Evolutionary conservation across 2,888 invertebrate genomes (phyloP).

Genomic region (Lucinisca nassula): DNA sequence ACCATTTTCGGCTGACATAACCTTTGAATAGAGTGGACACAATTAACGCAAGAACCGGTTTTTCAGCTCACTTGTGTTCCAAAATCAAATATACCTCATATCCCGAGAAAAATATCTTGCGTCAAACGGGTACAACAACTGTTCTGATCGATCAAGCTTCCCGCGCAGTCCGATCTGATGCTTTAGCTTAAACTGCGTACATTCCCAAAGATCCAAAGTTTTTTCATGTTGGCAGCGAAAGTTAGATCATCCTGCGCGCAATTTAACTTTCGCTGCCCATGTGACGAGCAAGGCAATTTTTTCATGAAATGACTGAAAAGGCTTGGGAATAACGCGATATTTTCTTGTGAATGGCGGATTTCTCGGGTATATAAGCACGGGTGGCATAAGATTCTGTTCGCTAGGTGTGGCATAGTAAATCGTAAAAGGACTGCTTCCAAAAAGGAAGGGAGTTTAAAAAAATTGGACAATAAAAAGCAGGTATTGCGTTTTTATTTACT

Average conservation of each 20-base stretch:
- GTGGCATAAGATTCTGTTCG: background rate
- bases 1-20: background rate
- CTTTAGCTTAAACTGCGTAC: background rate
- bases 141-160: background rate
- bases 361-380: conserved; percentile 3
- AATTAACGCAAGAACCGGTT: background rate
- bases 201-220: background rate
- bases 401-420: background rate
- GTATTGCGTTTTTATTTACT: too few species aligned
- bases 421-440: background rate
- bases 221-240: background rate
- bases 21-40: background rate
- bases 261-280: background rate
- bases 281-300: background rate
- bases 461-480: conserved; percentile 1
- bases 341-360: background rate
- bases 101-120: background rate
- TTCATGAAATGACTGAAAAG: background rate
- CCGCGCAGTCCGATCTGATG: background rate
- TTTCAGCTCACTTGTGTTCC: background rate
- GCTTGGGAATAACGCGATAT: background rate
- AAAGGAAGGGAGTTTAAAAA: background rate
- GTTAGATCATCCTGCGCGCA: background rate
- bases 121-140: background rate
- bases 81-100: background rate